Percentiles rank a stretch among this genome's conserved stretches.
Evolutionary conservation across 2,797 vertebrate species (phyloP).

Genomic region (Danio kyathit): DNA sequence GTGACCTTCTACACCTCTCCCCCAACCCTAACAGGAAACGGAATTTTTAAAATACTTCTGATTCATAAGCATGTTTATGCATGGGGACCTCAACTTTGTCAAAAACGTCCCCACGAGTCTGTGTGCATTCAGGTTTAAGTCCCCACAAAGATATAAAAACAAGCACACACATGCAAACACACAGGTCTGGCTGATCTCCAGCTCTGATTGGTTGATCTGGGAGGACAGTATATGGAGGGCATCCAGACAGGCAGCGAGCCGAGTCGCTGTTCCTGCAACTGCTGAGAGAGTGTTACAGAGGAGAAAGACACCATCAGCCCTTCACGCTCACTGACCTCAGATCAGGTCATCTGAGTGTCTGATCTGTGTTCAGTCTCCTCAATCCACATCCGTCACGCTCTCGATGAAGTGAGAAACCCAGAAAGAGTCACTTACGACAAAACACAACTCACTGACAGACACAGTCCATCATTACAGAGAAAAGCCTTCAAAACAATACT

Average conservation of each 20-base stretch:
- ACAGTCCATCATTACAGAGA: constrained; percentile 35
- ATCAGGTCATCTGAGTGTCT: constrained; percentile 6
- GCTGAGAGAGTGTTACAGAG: constrained; percentile 22
- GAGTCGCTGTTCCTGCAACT: constrained; percentile 31
- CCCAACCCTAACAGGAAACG: too few relatives aligned
- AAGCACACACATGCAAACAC: constrained; percentile 22
- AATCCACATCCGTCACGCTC: constrained; percentile 49
- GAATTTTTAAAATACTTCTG: too few relatives aligned
- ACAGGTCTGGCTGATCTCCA: constrained; percentile 36
- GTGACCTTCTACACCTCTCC: too few relatives aligned
- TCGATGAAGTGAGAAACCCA: constrained; percentile 48
- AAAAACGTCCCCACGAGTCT: too few relatives aligned
- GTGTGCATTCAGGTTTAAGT: too few relatives aligned
- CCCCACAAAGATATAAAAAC: not conserved
- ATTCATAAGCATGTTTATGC: too few relatives aligned
- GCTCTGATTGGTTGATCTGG: constrained; percentile 36
- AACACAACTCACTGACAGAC: constrained; percentile 56
- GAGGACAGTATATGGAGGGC: constrained; percentile 51
- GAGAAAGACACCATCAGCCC: not conserved
- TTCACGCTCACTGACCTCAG: constrained; percentile 32
- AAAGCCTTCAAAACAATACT: constrained; percentile 2
- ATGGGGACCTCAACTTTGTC: too few relatives aligned
- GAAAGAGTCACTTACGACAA: constrained; percentile 57
- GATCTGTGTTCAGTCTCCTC: constrained; percentile 27
- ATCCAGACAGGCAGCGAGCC: constrained; percentile 49